A percentile compares a stretch with the other conserved stretches of the same genome.
Conservation (phyloP, 2,113 vertebrate genomes). For the Panurus biarmicus region DNA sequence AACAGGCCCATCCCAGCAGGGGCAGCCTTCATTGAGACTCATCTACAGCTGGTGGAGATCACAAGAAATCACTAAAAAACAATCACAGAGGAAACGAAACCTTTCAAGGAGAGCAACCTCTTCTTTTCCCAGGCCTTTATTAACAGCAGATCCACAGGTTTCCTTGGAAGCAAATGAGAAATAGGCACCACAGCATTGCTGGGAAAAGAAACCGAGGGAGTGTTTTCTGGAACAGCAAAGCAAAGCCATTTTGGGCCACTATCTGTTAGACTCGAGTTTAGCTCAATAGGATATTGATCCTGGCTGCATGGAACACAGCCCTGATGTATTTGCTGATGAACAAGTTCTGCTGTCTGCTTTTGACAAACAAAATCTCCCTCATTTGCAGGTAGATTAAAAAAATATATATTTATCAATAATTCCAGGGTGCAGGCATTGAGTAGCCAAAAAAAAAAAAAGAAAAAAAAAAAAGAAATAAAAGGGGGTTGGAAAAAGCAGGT, state of each 20-base stretch:
- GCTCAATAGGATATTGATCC: slow-evolving; percentile 76
- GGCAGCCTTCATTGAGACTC: not conserved
- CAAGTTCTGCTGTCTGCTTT: slow-evolving; percentile 63
- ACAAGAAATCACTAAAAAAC: not conserved
- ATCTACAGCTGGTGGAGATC: not conserved
- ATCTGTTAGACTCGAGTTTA: slow-evolving; percentile 55
- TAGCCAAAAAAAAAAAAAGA: not conserved
- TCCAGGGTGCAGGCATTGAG: not conserved
- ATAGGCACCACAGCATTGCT: not conserved
- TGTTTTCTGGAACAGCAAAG: slow-evolving; percentile 44
- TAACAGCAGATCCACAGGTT: not conserved
- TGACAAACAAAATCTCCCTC: slow-evolving; percentile 59
- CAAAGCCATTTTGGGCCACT: slow-evolving; percentile 43
- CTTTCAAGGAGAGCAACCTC: not conserved
- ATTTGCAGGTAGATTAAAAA: slow-evolving; percentile 20
- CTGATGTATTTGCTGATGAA: slow-evolving; percentile 73
- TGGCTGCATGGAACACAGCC: slow-evolving; percentile 32
- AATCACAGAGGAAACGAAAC: not conserved
- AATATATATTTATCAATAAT: not conserved
- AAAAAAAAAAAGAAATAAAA: not conserved
- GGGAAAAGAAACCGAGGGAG: not conserved
- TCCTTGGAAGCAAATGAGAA: slow-evolving; percentile 29
- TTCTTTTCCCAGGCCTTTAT: not conserved
- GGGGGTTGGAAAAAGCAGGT: not conserved
- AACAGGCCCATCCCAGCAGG: not conserved